Evolutionary conservation across 2,888 invertebrate genomes (phyloP).

Genomic region (Elegia similella): DNA sequence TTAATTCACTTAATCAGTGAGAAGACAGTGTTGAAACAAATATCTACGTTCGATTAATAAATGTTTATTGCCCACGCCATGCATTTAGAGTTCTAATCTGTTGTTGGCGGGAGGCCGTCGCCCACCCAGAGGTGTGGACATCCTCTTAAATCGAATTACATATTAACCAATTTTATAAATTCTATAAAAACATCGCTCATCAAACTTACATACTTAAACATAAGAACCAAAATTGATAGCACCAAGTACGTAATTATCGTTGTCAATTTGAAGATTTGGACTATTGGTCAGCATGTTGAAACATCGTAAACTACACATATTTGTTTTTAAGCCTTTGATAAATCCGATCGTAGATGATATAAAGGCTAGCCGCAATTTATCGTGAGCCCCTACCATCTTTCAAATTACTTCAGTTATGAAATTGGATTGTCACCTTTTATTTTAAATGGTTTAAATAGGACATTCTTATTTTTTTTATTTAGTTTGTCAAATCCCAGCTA

Average conservation of each 20-base stretch:
- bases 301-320: conserved; percentile 51
- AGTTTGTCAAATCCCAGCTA: too few species aligned
- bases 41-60: conserved; percentile 64
- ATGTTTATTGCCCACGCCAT: conserved; percentile 68
- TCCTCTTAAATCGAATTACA: conserved; percentile 73
- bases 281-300: conserved; percentile 55
- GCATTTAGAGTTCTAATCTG: conserved; percentile 62
- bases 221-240: conserved; percentile 37
- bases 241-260: conserved; percentile 25
- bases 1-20: conserved; percentile 58
- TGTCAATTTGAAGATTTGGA: conserved; percentile 43
- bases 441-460: neutral
- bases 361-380: conserved; percentile 8
- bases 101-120: conserved; percentile 68
- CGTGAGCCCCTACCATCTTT: neutral
- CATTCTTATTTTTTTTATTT: neutral
- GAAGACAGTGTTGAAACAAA: conserved; percentile 66
- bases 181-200: conserved; percentile 20
- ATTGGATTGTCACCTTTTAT: conserved; percentile 12
- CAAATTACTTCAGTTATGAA: conserved; percentile 5
- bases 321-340: conserved; percentile 56
- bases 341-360: conserved; percentile 42
- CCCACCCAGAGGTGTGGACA: conserved; percentile 78
- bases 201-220: conserved; percentile 25
- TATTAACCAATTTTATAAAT: conserved; percentile 38